phyloP scores from a whole-genome alignment of 1,140 invertebrate species.

The Platyscapa corneri region DNA sequence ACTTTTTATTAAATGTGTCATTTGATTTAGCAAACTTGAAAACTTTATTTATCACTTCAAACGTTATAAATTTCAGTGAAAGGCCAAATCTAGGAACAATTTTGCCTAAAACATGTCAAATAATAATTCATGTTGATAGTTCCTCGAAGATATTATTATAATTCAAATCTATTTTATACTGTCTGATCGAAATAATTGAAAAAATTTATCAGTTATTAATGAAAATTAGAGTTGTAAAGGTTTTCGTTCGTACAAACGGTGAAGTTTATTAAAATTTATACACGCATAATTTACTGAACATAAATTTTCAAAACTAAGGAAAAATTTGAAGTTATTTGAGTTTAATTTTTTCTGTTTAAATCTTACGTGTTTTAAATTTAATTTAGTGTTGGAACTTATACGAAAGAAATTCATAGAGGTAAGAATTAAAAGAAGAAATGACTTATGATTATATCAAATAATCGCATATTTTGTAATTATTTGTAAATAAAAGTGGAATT shows the following conservation, averaged over 20 bases:
- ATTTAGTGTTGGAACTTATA: neutral
- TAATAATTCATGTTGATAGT: neutral
- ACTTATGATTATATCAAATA: too few relatives aligned
- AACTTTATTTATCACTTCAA: neutral
- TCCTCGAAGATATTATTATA: neutral
- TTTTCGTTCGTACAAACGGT: neutral
- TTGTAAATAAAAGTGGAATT: too few relatives aligned
- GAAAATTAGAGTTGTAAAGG: neutral
- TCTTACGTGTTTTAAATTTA: neutral
- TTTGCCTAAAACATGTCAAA: neutral
- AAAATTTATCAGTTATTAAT: neutral
- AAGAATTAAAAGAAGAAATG: neutral
- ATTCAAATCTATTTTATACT: neutral
- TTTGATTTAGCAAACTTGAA: neutral
- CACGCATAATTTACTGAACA: neutral
- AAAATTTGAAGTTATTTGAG: neutral
- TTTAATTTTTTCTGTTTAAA: neutral
- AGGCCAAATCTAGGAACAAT: neutral
- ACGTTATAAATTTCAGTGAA: neutral
- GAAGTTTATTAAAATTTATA: neutral
- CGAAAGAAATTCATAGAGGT: neutral
- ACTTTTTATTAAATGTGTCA: neutral
- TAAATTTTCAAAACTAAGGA: neutral
- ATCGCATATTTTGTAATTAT: too few relatives aligned
- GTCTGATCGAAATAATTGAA: neutral